Evolutionary conservation across 64 coral and sea anemone genomes (phyloP).

Genomic region (Montipora efflorescens): DNA sequence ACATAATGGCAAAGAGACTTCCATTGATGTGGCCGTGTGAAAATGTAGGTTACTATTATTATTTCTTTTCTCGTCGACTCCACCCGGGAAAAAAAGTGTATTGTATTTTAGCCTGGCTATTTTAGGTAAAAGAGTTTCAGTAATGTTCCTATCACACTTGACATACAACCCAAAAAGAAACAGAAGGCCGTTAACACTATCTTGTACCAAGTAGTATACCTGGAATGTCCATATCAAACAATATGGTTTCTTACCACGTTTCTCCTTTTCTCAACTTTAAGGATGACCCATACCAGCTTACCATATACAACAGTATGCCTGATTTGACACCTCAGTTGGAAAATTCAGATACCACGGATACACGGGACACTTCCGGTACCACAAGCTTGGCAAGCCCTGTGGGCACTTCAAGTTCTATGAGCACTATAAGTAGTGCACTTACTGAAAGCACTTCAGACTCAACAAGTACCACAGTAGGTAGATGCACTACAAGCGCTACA

Average conservation of each 20-base stretch:
- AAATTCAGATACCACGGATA: neutral
- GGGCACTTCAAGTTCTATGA: neutral
- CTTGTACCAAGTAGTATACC: neutral
- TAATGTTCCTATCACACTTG: neutral
- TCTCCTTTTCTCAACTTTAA: neutral
- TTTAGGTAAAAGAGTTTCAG: neutral
- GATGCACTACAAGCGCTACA: neutral
- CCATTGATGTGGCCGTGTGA: neutral
- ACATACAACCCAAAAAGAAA: neutral
- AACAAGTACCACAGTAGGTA: neutral
- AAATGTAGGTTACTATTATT: neutral
- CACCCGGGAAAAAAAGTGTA: neutral
- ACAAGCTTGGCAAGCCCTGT: neutral
- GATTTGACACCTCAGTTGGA: neutral
- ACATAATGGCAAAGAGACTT: constrained; percentile 3
- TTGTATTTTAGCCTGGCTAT: constrained; percentile 2
- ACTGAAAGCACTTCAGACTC: neutral
- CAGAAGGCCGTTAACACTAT: neutral
- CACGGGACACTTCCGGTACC: neutral
- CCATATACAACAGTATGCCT: neutral
- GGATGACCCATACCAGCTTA: constrained; percentile 15
- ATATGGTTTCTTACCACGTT: constrained; percentile 3
- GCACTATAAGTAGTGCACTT: neutral
- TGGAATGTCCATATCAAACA: neutral
- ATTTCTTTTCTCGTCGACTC: neutral